Evolutionary conservation across 64 coral and sea anemone species (phyloP).

Genomic region (Actinia equina): DNA sequence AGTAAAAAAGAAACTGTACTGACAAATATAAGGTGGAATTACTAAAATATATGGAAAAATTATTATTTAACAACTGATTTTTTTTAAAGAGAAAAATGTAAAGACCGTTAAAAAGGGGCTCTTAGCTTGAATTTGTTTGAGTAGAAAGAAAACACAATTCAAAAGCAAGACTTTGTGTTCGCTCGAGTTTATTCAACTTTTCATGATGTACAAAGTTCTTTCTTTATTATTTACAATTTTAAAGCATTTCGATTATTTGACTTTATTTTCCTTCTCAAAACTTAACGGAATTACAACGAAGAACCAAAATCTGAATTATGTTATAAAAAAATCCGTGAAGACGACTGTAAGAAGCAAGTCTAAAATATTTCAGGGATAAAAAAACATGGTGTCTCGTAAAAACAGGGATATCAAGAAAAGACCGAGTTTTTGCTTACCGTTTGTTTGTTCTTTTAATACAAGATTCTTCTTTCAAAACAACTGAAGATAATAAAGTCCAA

Average conservation of each 20-base stretch:
- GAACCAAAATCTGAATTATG: neutral
- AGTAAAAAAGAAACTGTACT: neutral
- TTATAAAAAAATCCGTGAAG: neutral
- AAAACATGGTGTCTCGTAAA: neutral
- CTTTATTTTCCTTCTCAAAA: neutral
- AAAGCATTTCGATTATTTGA: neutral
- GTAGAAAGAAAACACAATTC: neutral
- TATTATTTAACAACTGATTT: neutral
- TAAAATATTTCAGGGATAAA: neutral
- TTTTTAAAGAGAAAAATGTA: neutral
- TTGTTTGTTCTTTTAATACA: neutral
- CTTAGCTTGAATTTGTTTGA: neutral
- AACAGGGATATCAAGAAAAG: neutral
- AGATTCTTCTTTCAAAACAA: neutral
- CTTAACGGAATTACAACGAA: neutral
- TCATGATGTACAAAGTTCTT: constrained; percentile 3
- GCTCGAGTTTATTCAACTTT: constrained; percentile 9
- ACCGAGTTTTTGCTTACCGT: neutral
- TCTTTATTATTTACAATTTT: neutral
- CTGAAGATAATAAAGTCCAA: neutral
- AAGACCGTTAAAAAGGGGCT: neutral
- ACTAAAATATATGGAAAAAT: neutral
- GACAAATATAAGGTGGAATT: neutral
- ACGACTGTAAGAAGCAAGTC: neutral
- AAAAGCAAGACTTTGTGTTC: constrained; percentile 7